These are phyloP conservation scores for Phalacrocorax pelagicus DNA, from an alignment of 2,113 vertebrate genomes.

Conservation along the genomic window DNA sequence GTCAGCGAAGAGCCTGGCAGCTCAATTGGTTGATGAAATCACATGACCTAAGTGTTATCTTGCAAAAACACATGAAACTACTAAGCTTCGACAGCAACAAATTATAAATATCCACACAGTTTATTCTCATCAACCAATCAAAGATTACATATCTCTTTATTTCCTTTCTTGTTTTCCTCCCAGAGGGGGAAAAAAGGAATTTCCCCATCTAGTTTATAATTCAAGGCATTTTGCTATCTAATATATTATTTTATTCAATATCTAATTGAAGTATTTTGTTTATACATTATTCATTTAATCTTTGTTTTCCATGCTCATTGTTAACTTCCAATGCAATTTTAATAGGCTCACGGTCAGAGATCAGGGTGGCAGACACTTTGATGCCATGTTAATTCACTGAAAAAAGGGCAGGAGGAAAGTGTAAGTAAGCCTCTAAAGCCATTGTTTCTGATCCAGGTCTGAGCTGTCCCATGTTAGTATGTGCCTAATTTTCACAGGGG, in stretches of 20 bases:
- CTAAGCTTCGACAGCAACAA: background rate
- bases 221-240: conserved; percentile 39
- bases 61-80: conserved; percentile 44
- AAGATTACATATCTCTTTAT: background rate
- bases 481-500: background rate
- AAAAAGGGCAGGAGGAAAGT: background rate
- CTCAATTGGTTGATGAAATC: conserved; percentile 55
- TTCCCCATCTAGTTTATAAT: conserved; percentile 39
- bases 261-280: conserved; percentile 57
- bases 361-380: conserved; percentile 25
- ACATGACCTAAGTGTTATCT: conserved; percentile 58
- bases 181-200: background rate
- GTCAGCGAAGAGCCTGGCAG: conserved; percentile 31
- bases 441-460: background rate
- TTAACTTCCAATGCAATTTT: conserved; percentile 63
- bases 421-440: background rate
- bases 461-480: background rate
- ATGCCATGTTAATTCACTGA: background rate
- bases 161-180: background rate
- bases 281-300: conserved; percentile 64
- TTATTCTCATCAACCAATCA: conserved; percentile 1
- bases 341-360: conserved; percentile 55
- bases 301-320: conserved; percentile 51
- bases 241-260: conserved; percentile 54
- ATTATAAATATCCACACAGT: conserved; percentile 1